Base-by-base conservation (phyloP, 2,113 vertebrate genomes). In the Hemiprocne comata region DNA sequence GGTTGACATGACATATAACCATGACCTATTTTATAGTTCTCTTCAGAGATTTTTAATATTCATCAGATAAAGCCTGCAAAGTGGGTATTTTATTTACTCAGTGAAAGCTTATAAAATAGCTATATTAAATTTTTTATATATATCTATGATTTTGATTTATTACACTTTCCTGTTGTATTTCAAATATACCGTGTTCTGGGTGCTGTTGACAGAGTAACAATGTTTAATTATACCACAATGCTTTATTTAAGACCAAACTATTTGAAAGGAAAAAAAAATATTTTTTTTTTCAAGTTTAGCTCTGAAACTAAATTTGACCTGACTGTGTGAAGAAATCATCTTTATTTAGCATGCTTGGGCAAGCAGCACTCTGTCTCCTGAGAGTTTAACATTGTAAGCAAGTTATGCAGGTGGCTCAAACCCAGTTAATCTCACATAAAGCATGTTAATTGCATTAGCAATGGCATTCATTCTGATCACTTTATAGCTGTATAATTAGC, bases 351-450 rank as follows among this genome's bases (percentile, higher is more conserved):
- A 82, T 89, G 92, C 90, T 81, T 71, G 66, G 71, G 80, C 90
- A 96, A 91, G 91, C 90, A 96, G 62, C 5, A 1, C 53, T 64
- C 65, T 78, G 67, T 96, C 97, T 97, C 95, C 77, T 92, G 97
- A 97, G 97, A 98, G 96, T 97, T 98, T 98, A 98, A 96, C 75
- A 34, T 75, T 96, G 76, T 96, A 96, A 98, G 94, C 89, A 98
- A 97, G 94, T 97, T 97, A 96, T 97, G 92, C 96, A 98, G 97
- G 97, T 98, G 96, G 98, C 97, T 98, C 96, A 96, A 97, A 98
- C 98, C 94, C 89, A 96, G 95, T 98, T 98, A 98, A 97, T 98
- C 95, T 98, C 94, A 87, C 82, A 97, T 94, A 96, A 95, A 96
- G 90, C 97, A 97, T 95, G 96, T 97, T 98, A 98, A 98, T 98